These are phyloP conservation scores for Bradypodion pumilum DNA, from an alignment of 2,797 vertebrate species.

Conservation along the genomic window DNA sequence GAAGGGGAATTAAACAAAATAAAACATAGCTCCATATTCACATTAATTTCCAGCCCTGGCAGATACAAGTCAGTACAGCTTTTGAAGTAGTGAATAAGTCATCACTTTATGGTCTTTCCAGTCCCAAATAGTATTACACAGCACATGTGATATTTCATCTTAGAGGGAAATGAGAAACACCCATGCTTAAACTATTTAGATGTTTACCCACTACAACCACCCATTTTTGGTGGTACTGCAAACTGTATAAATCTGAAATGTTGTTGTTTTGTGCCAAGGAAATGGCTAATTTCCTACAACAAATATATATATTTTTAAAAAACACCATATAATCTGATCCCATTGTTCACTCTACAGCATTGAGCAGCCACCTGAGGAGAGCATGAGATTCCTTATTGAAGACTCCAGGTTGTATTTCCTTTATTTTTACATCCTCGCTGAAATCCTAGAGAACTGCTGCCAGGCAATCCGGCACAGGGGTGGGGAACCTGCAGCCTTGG, in stretches of 20 bases:
- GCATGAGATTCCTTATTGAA: background rate
- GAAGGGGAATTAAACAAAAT: no score
- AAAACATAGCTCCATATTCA: background rate
- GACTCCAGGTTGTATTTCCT: no score
- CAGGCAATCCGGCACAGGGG: no score
- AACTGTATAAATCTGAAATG: background rate
- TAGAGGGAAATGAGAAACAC: background rate
- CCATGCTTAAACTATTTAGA: background rate
- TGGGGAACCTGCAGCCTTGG: no score
- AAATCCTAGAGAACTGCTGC: no score
- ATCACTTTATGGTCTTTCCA: background rate
- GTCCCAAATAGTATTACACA: background rate
- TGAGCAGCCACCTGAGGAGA: no score
- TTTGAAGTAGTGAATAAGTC: background rate
- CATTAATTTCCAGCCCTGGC: background rate
- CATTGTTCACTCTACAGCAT: background rate
- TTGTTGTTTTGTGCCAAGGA: background rate
- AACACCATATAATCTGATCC: background rate
- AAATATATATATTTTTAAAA: background rate
- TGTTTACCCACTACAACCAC: no score
- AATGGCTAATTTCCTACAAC: background rate
- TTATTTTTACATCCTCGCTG: no score
- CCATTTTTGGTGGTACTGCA: background rate
- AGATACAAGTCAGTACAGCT: background rate
- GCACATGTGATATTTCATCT: no score